A percentile compares a stretch with the other conserved stretches of the same genome.
Evolutionary conservation across 2,113 vertebrate species (phyloP).

Genomic region (Festucalex cinctus): DNA sequence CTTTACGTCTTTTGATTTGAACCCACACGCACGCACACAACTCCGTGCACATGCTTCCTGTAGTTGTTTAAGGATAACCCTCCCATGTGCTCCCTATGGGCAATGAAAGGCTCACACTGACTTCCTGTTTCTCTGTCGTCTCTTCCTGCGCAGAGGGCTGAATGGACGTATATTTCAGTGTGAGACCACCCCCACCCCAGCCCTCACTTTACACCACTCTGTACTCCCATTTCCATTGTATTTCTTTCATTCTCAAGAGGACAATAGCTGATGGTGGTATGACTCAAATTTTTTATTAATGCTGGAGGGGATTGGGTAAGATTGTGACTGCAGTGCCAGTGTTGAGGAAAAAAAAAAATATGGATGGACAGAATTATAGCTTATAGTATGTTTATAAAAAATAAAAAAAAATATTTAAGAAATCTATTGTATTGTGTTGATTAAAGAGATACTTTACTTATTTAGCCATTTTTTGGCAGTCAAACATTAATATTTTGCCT

Average conservation of each 20-base stretch:
- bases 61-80: slow-evolving; percentile 62
- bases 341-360: too few relatives aligned
- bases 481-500: too few relatives aligned
- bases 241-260: slow-evolving; percentile 43
- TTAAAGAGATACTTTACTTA: too few relatives aligned
- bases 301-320: background rate
- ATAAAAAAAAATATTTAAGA: too few relatives aligned
- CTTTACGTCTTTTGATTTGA: slow-evolving; percentile 36
- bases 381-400: too few relatives aligned
- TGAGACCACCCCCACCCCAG: slow-evolving; percentile 37
- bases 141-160: slow-evolving; percentile 64
- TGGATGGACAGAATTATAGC: too few relatives aligned
- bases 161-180: slow-evolving; percentile 64
- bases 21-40: slow-evolving; percentile 17
- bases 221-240: slow-evolving; percentile 42
- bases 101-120: slow-evolving; percentile 45
- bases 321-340: background rate
- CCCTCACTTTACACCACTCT: slow-evolving; percentile 26
- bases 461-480: too few relatives aligned
- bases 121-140: slow-evolving; percentile 59
- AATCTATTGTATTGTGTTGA: too few relatives aligned
- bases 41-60: slow-evolving; percentile 51
- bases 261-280: slow-evolving; percentile 69
- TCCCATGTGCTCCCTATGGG: slow-evolving; percentile 49
- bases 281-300: slow-evolving; percentile 40